phyloP scores from a whole-genome alignment of 37 sponge, comb jelly and placozoan species.

The Aplysina aerophoba region DNA sequence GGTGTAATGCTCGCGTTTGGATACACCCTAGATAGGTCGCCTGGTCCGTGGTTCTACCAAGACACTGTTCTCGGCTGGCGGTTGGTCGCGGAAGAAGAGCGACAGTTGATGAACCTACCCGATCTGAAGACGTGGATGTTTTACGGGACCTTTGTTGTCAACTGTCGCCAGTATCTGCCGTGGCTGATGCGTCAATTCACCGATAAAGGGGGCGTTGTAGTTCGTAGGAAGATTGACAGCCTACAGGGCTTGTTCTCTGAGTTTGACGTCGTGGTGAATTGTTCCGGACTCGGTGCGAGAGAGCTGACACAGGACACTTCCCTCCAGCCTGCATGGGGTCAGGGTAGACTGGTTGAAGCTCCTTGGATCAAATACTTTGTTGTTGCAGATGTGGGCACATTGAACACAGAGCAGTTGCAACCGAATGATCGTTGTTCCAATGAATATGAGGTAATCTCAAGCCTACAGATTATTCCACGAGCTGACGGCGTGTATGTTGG shows the following conservation, averaged over 20 bases:
- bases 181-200: constrained; percentile 30
- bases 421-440: too few species aligned
- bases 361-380: constrained; percentile 48
- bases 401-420: too few species aligned
- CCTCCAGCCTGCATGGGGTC: constrained; percentile 48
- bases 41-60: neutral
- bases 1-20: neutral
- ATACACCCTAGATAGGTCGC: neutral
- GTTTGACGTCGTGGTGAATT: constrained; percentile 58
- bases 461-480: constrained; percentile 33
- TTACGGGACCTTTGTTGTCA: constrained; percentile 25
- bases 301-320: constrained; percentile 28
- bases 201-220: constrained; percentile 9
- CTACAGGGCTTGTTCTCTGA: neutral
- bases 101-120: constrained; percentile 1
- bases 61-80: constrained; percentile 10
- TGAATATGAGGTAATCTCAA: neutral
- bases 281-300: constrained; percentile 53
- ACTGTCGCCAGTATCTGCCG: constrained; percentile 24
- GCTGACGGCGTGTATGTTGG: constrained; percentile 25
- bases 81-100: neutral
- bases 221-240: constrained; percentile 8
- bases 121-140: constrained; percentile 9
- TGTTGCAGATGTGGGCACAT: too few species aligned
- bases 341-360: constrained; percentile 25